Conservation (phyloP, 2,113 vertebrate species). For the Mormyrus iriodes region DNA sequence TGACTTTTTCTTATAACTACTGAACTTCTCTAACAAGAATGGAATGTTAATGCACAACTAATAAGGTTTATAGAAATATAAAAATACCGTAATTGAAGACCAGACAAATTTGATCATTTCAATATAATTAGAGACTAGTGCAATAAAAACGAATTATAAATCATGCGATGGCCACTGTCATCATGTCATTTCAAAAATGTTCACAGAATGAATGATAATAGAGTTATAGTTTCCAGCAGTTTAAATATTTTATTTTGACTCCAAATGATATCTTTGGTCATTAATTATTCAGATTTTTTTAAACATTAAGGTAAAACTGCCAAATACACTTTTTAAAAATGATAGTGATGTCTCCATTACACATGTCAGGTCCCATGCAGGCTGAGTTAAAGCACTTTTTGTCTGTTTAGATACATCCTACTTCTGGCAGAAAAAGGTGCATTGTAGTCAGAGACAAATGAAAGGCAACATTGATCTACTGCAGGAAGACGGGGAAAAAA, state of each 20-base stretch:
- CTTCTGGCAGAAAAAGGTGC: slow-evolving; percentile 57
- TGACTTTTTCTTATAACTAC: slow-evolving; percentile 64
- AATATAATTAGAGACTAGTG: background rate
- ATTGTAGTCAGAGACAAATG: slow-evolving; percentile 72
- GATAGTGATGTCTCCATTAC: background rate
- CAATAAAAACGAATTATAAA: background rate
- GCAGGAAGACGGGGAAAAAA: slow-evolving; percentile 58
- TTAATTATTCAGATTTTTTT: background rate
- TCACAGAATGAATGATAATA: background rate
- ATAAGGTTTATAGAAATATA: background rate
- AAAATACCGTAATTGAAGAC: background rate
- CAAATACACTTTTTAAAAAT: background rate
- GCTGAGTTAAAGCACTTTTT: background rate
- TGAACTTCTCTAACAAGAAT: slow-evolving; percentile 27
- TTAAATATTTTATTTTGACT: background rate
- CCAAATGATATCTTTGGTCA: background rate
- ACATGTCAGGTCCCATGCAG: background rate
- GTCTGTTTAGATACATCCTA: slow-evolving; percentile 64
- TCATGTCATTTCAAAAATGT: background rate
- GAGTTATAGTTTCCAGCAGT: background rate
- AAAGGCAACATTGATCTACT: slow-evolving; percentile 74
- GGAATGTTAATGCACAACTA: slow-evolving; percentile 36
- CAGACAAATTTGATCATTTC: background rate
- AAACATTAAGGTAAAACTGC: background rate
- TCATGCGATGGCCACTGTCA: background rate